These are phyloP conservation scores for Synaphobranchus kaupii DNA, from an alignment of 2,797 vertebrate species.

Conservation along the genomic window DNA sequence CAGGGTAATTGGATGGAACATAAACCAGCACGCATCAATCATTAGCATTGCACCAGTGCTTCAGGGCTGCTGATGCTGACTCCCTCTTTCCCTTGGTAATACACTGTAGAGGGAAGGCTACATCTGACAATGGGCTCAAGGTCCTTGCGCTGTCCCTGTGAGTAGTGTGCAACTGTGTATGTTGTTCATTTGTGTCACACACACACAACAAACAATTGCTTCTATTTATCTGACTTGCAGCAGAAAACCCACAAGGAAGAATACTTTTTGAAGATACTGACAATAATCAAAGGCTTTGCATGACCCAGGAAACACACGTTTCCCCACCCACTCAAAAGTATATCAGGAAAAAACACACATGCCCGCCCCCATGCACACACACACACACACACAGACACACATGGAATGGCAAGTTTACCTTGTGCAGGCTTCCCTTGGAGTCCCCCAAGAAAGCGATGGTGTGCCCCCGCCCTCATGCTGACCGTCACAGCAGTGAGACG, in stretches of 20 bases:
- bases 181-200: neutral
- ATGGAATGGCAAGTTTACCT: constrained; percentile 66
- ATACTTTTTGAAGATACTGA: neutral
- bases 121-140: neutral
- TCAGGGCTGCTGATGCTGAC: neutral
- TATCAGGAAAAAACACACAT: neutral
- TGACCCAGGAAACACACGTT: neutral
- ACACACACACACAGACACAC: neutral
- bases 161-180: neutral
- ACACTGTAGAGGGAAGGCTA: neutral
- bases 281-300: neutral
- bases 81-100: neutral
- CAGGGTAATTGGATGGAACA: constrained; percentile 8
- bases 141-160: neutral
- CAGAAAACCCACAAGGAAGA: neutral
- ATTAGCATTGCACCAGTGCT: neutral
- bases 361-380: neutral
- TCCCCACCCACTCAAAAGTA: neutral
- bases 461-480: constrained; percentile 82
- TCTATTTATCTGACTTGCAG: neutral
- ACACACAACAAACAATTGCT: neutral
- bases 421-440: constrained; percentile 86
- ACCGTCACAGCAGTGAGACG: constrained; percentile 89
- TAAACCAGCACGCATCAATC: neutral
- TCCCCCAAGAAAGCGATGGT: constrained; percentile 91